Evolutionary conservation across 2,888 invertebrate species (phyloP), one percentile per base, ranked within the genome.

Genomic region (Aelia acuminata): DNA sequence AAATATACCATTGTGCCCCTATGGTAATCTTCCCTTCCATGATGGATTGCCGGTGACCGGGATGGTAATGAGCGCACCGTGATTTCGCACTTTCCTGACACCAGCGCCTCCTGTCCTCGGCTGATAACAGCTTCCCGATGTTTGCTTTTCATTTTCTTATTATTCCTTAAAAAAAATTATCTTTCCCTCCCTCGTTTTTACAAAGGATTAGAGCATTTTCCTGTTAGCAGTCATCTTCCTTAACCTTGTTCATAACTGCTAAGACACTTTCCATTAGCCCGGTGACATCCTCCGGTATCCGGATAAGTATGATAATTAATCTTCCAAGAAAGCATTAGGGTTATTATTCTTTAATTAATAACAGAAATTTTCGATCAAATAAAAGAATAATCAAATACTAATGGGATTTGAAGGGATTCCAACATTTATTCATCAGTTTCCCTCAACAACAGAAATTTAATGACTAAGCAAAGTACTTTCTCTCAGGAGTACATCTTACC

Each of bases 91-190:
- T 80, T 80, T 80, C 43, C 4, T 80, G 80, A 35, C 80, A 80
- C 22, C 80, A 80, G 80, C 43, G 80, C 43, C 80, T 80, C 20
- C 80, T 80, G 80, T 47, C n/a, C 35, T n/a, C 43, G 43, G 43
- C 80, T 43, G 80, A 80, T 80, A 80, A 15, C 80, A 15, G 43
- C 31, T 7, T 35, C 7, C 35, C 31, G 11, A 43, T 80, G 80
- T 80, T 80, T 80, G 80, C 43, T n/a, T 80, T 80, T 80, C 80
- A 80, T 80, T 80, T 80, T 80, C 80, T 43, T 47, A 80, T 47
- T 43, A 22, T 80, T 80, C 43, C 15, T 75, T 70, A 35, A 70
- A 70, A 70, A 70, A 70, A 70, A 70, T 70, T 31, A 70, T 26
- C 35, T 1, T 63, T 63, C 18, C 18, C 63, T 18, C 5, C 63